These are phyloP conservation scores for Gonioctena quinquepunctata DNA, from an alignment of 1,140 invertebrate species.

Conservation along the genomic window DNA sequence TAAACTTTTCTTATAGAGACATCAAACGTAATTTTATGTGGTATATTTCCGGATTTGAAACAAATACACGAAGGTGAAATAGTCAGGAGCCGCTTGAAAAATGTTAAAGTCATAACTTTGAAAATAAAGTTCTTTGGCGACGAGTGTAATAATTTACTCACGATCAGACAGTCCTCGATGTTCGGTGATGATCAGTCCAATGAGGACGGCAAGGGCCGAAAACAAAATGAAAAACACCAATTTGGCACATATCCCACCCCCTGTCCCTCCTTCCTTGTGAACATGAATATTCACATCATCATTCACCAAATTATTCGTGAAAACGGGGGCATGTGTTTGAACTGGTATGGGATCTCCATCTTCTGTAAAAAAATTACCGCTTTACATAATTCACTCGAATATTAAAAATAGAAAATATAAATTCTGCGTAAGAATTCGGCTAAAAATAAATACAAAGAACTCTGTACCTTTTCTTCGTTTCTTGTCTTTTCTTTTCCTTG, in stretches of 20 bases:
- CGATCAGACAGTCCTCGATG: slow-evolving; percentile 76
- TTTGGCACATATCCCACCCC: slow-evolving; percentile 80
- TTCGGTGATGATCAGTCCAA: slow-evolving; percentile 78
- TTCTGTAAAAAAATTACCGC: slow-evolving; percentile 28
- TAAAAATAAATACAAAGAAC: slow-evolving; percentile 35
- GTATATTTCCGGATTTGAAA: too few species aligned
- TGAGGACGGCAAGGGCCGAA: slow-evolving; percentile 68
- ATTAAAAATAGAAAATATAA: slow-evolving; percentile 27
- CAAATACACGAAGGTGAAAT: too few species aligned
- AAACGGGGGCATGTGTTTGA: slow-evolving; percentile 17
- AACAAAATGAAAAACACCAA: slow-evolving; percentile 78
- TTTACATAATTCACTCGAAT: slow-evolving; percentile 18
- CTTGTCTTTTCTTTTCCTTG: slow-evolving; percentile 73
- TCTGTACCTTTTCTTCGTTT: slow-evolving; percentile 70
- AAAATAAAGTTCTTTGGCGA: too few species aligned
- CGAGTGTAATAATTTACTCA: too few species aligned
- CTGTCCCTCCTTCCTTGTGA: slow-evolving; percentile 72
- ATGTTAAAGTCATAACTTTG: too few species aligned
- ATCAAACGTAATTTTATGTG: too few species aligned
- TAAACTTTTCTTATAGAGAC: too few species aligned
- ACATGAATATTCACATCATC: slow-evolving; percentile 75
- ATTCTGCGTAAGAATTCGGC: slow-evolving; percentile 13
- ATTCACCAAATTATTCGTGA: slow-evolving; percentile 39
- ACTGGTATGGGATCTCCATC: slow-evolving; percentile 31
- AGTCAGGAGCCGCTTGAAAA: too few species aligned